phyloP scores from a whole-genome alignment of 1,140 invertebrate genomes.

The Drosophila nikananu region DNA sequence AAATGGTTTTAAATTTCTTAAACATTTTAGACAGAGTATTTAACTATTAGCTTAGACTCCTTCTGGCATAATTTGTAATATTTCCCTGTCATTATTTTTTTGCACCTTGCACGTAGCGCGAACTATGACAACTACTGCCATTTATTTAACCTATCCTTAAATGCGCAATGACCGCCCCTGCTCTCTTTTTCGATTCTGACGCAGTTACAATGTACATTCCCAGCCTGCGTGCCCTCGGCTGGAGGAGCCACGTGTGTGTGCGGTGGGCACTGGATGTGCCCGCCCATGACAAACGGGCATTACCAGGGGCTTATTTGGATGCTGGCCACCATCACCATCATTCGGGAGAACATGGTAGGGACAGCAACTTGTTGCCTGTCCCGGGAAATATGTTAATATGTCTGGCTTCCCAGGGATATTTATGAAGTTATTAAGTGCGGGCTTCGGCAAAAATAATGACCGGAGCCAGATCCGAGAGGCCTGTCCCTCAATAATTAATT shows the following conservation, averaged over 20 bases:
- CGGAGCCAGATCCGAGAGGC: slow-evolving; percentile 36
- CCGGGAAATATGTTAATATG: slow-evolving; percentile 72
- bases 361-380: slow-evolving; percentile 67
- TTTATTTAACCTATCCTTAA: slow-evolving; percentile 67
- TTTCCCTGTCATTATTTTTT: slow-evolving; percentile 10
- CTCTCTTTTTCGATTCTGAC: slow-evolving; percentile 44
- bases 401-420: slow-evolving; percentile 38
- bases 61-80: slow-evolving; percentile 7
- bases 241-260: slow-evolving; percentile 36
- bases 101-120: not conserved
- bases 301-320: slow-evolving; percentile 59
- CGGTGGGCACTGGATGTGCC: slow-evolving; percentile 38
- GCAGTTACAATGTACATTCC: slow-evolving; percentile 56
- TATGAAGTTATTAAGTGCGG: slow-evolving; percentile 68
- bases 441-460: slow-evolving; percentile 43
- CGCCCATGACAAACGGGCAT: slow-evolving; percentile 52
- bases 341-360: not conserved
- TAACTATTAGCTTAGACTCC: no score
- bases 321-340: slow-evolving; percentile 15
- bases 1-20: not conserved
- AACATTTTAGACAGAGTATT: slow-evolving; percentile 9
- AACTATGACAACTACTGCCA: slow-evolving; percentile 33
- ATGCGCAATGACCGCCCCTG: slow-evolving; percentile 60
- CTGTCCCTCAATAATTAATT: slow-evolving; percentile 59
- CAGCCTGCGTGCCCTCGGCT: slow-evolving; percentile 43